Conservation (phyloP, 2,113 vertebrate genomes). For the Apteryx owenii region DNA sequence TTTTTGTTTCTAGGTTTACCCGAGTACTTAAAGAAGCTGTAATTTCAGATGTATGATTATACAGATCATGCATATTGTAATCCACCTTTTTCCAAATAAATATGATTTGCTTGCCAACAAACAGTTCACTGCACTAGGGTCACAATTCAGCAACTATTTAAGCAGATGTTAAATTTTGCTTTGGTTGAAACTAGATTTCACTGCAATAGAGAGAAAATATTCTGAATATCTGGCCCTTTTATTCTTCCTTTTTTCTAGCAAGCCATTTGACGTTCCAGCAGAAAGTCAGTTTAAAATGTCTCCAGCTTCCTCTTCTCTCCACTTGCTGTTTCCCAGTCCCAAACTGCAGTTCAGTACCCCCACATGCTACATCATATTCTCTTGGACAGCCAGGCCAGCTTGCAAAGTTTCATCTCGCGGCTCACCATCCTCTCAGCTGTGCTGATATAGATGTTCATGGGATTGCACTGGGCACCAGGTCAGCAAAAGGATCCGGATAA, state of each 20-base stretch:
- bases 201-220: accelerated
- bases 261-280: not conserved
- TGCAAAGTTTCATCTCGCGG: not conserved
- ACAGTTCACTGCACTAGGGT: not conserved
- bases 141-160: not conserved
- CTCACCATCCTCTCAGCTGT: not conserved
- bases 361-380: not conserved
- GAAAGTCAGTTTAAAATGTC: not conserved
- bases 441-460: not conserved
- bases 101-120: not conserved
- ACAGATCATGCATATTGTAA: not conserved
- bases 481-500: not conserved
- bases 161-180: not conserved
- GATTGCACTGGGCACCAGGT: not conserved
- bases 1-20: not conserved
- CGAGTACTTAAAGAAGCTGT: not conserved
- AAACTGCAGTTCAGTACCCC: not conserved
- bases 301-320: not conserved
- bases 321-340: not conserved
- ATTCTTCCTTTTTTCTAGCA: not conserved
- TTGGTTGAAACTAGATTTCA: not conserved
- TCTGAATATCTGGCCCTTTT: not conserved
- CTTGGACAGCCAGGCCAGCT: not conserved
- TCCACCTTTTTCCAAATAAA: not conserved
- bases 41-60: not conserved